Evolutionary conservation across 2,113 vertebrate genomes (phyloP).

Genomic region (Atrichornis clamosus): DNA sequence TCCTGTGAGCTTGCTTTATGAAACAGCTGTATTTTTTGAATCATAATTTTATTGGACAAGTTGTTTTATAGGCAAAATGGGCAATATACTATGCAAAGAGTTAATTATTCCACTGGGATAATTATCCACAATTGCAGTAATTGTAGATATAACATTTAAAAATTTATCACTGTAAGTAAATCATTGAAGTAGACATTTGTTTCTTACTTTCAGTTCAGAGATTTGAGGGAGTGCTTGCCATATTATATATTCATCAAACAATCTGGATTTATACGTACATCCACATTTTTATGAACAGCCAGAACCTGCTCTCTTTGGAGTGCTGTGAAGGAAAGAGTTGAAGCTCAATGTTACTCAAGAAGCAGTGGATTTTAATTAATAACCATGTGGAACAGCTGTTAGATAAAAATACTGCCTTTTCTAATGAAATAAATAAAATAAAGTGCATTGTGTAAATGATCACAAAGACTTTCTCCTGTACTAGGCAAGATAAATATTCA

Average conservation of each 20-base stretch:
- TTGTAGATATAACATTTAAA: slow-evolving; percentile 61
- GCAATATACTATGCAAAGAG: slow-evolving; percentile 23
- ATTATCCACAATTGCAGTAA: too few relatives aligned
- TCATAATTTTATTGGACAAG: slow-evolving; percentile 52
- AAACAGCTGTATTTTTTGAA: neutral
- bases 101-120: slow-evolving; percentile 35
- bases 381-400: slow-evolving; percentile 8
- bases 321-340: slow-evolving; percentile 40
- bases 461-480: neutral
- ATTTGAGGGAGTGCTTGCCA: neutral
- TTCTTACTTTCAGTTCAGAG: slow-evolving; percentile 66
- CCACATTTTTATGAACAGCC: slow-evolving; percentile 37
- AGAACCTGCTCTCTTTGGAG: slow-evolving; percentile 56
- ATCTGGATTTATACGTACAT: slow-evolving; percentile 40
- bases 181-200: slow-evolving; percentile 21
- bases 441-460: neutral
- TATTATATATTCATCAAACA: slow-evolving; percentile 71
- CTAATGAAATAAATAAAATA: neutral
- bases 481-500: neutral
- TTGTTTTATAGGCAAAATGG: slow-evolving; percentile 25
- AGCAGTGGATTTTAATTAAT: slow-evolving; percentile 61
- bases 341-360: slow-evolving; percentile 37
- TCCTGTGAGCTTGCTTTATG: slow-evolving; percentile 43
- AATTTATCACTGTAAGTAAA: slow-evolving; percentile 60
- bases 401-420: neutral